Conservation (phyloP, 37 sponge, comb jelly and placozoan species). For the Hormiphora californensis region DNA sequence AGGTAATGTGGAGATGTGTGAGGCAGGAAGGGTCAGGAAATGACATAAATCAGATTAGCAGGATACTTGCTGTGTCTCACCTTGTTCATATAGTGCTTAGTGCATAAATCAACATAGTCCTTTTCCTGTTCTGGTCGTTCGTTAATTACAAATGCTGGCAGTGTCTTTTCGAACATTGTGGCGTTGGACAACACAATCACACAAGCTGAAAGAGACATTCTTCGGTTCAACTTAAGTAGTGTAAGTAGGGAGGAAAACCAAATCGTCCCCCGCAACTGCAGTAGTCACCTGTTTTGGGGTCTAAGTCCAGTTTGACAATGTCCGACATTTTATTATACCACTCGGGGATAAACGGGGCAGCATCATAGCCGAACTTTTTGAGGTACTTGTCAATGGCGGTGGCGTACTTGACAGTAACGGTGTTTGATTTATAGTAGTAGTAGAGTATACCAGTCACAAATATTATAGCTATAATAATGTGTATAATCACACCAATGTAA, state of each 20-base stretch:
- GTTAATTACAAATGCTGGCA: background rate
- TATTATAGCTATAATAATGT: background rate
- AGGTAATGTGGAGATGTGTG: too few relatives aligned
- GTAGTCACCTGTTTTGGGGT: background rate
- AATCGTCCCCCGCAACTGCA: background rate
- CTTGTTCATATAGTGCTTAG: constrained; percentile 16
- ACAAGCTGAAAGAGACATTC: background rate
- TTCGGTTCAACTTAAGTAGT: background rate
- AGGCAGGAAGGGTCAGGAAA: too few relatives aligned
- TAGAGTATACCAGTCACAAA: background rate
- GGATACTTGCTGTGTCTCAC: background rate
- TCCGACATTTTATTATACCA: constrained; percentile 5
- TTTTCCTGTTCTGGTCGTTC: background rate
- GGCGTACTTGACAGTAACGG: background rate
- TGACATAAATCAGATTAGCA: too few relatives aligned
- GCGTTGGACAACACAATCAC: constrained; percentile 10
- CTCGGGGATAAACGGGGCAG: constrained; percentile 10
- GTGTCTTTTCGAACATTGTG: constrained; percentile 7
- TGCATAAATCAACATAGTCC: background rate
- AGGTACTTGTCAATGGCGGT: background rate
- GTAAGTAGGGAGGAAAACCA: too few relatives aligned
- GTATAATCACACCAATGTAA: background rate
- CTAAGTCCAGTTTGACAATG: constrained; percentile 3
- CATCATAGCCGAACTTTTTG: constrained; percentile 32
- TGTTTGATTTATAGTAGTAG: background rate